Base-by-base conservation (phyloP, 2,888 invertebrate genomes). In the Pyrrhia umbra region DNA sequence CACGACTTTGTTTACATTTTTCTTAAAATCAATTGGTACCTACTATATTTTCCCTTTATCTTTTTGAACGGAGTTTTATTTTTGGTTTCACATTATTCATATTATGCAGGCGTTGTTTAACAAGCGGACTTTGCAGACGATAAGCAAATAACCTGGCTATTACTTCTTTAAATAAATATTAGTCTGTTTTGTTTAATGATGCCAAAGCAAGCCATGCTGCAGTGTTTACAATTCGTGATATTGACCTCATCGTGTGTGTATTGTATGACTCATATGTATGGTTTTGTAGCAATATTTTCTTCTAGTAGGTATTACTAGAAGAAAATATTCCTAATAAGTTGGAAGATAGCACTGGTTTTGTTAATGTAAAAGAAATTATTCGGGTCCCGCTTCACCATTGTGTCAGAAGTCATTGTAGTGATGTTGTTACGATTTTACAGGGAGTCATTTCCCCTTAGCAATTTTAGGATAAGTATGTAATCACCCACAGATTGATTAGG, bases 201-300 rank as follows among this genome's bases (percentile, higher is more conserved):
- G 47, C 34, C 25, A 56, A 63, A 64, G 27, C 55, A 25, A 68
- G 16, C 10, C 23, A 43, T 23, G 42, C 16, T 68, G 54, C 43
- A 18, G n/a, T 58, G 52, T 68, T 67, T 61, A 57, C 75, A 42
- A 6, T 51, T 42, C 42, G 57, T 66, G 78, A 52, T 66, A 78
- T 50, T 77, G 70, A 78, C 67, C 75, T 58, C 42, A n/a, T 5
- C n/a, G 1, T 34, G 4, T 55, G 49, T 59, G 6, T 47, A 20
- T 5, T 51, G 54, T 39, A 23, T 75, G 75, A 64, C 54, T 64
- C 59, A 69, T 34, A 10, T 57, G 49, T 57, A 52, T 13, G 25
- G 8, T 1, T 16, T 30, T 10, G 15, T 8, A 42, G 23, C n/a
- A 30, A 8, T 34, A 9, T 10, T 20, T 9, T n/a, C n/a, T n/a